Base-by-base conservation (phyloP, 2,888 invertebrate species). In the Caenorhabditis sp. region DNA sequence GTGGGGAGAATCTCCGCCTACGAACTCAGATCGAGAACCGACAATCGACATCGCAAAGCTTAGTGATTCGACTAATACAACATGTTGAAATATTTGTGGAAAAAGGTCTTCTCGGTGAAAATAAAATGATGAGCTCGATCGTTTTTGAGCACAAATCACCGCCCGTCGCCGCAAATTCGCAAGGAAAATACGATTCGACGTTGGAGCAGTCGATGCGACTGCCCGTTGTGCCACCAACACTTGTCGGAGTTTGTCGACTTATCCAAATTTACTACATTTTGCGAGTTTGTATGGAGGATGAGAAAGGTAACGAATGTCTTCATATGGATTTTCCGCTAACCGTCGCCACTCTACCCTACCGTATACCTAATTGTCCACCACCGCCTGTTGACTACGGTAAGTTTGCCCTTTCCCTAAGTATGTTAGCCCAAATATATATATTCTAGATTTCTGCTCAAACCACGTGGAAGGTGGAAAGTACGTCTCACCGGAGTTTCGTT, bases 381-480 rank as follows among this genome's bases (percentile, higher is more conserved):
- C 84, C 84, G 26, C 76, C 81, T 10, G 77, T 87, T 2, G 83
- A 85, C 51, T 86, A 87, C 69, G 87, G 87, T 87, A 66, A 27
- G 50, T 24, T 1, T 14, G 17, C 4, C 19, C 4, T 17, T 50
- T 4, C 50, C n/a, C n/a, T n/a, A 37, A 8, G n/a, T n/a, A n/a
- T n/a, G n/a, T n/a, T n/a, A n/a, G n/a, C n/a, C n/a, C n/a, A n/a
- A 8, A 1, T 58, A 23, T 49, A 14, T 17, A 43, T 19, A 54
- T 70, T 88, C 4, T 88, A 93, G 93, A 92, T 85, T 91, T 91
- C 69, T 92, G 92, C 27, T 91, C 91, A 67, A 91, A 92, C 58
- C 92, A 92, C 81, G 92, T 93, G 0, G 93, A 93, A 88, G 93
- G 93, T 14, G 93, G 93, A 0, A 91, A 92, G 88, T 93, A 93